Evolutionary conservation across 2,797 vertebrate genomes (phyloP).

Genomic region (Spea hammondii): DNA sequence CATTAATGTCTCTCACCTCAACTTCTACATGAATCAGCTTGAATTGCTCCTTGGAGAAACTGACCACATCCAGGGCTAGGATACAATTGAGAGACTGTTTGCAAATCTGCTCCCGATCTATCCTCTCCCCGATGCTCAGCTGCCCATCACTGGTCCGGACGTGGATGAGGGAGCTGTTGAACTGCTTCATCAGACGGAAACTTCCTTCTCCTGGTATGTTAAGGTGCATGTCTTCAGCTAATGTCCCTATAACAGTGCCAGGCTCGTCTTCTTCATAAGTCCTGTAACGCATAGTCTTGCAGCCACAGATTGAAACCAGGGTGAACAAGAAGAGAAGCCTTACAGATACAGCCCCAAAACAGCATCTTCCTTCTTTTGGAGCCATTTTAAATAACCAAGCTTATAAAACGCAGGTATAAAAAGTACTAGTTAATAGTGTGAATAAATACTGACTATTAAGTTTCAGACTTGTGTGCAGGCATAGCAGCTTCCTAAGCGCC

Average conservation of each 20-base stretch:
- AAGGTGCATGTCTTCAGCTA: slow-evolving; percentile 88
- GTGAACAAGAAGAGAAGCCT: slow-evolving; percentile 62
- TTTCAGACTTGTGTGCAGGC: slow-evolving; percentile 4
- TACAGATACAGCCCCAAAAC: slow-evolving; percentile 53
- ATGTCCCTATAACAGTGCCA: slow-evolving; percentile 88
- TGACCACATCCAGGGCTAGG: slow-evolving; percentile 90
- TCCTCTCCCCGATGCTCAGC: slow-evolving; percentile 82
- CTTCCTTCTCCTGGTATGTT: slow-evolving; percentile 75
- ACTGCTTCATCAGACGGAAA: slow-evolving; percentile 86
- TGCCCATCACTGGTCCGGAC: slow-evolving; percentile 89
- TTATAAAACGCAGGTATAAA: not conserved
- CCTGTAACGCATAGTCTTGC: slow-evolving; percentile 88
- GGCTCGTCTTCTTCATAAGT: slow-evolving; percentile 86
- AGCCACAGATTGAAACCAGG: slow-evolving; percentile 59
- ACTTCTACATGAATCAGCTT: slow-evolving; percentile 91
- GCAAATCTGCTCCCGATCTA: slow-evolving; percentile 87
- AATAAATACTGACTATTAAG: not conserved
- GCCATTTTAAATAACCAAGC: slow-evolving; percentile 55
- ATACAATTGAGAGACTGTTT: slow-evolving; percentile 80
- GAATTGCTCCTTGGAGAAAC: slow-evolving; percentile 86
- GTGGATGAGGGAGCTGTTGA: slow-evolving; percentile 85
- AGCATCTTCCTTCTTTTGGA: slow-evolving; percentile 37
- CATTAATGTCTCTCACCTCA: slow-evolving; percentile 90
- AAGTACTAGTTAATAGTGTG: not conserved
- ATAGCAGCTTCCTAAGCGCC: slow-evolving; percentile 14